These are phyloP conservation scores for Zalophus californianus DNA, from an alignment of 2,797 vertebrate genomes.

Conservation along the genomic window DNA sequence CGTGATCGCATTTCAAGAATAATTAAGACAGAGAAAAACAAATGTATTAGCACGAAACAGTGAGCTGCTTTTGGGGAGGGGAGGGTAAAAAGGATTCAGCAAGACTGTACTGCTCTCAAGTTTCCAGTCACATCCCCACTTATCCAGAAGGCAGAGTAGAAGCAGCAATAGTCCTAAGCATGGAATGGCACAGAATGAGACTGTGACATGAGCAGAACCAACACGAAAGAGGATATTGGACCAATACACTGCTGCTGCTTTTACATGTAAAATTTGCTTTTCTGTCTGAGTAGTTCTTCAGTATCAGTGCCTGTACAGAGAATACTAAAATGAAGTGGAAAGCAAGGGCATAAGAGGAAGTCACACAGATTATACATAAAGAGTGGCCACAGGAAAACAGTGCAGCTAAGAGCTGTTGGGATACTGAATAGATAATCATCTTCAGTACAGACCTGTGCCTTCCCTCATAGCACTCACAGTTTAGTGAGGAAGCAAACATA, in stretches of 20 bases:
- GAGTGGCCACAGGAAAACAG: background rate
- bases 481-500: background rate
- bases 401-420: background rate
- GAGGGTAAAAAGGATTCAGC: background rate
- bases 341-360: background rate
- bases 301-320: background rate
- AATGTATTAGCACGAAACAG: background rate
- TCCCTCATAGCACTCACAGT: background rate
- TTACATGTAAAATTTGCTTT: background rate
- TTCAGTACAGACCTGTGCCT: background rate
- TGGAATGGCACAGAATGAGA: too few relatives aligned
- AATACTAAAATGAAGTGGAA: background rate
- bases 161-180: background rate
- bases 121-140: background rate
- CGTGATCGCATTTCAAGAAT: background rate
- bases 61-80: background rate
- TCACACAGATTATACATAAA: background rate
- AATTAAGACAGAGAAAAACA: background rate
- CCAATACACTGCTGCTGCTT: background rate
- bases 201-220: background rate
- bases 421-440: background rate
- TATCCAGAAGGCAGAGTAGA: too few relatives aligned
- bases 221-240: accelerated
- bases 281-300: background rate
- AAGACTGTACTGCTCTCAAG: background rate